A percentile compares a stretch with the other conserved stretches of the same genome.
Conservation (phyloP, 2,113 vertebrate species). For the Fulmarus glacialis region DNA sequence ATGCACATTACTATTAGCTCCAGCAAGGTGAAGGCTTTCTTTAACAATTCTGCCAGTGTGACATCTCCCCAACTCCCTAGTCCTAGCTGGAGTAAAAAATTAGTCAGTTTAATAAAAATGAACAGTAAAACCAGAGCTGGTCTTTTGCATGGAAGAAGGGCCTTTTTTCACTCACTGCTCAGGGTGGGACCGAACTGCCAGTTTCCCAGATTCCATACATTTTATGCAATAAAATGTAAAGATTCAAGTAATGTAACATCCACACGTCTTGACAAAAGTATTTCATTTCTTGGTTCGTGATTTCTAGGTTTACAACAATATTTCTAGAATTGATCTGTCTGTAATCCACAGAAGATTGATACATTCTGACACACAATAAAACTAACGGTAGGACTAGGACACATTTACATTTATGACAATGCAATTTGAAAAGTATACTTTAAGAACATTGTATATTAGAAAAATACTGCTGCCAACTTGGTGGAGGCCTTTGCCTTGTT, state of each 20-base stretch:
- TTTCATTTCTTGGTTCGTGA: neutral
- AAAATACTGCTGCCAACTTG: neutral
- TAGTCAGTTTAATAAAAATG: neutral
- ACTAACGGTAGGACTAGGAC: neutral
- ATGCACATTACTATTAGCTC: neutral
- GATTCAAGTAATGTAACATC: neutral
- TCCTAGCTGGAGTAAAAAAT: neutral
- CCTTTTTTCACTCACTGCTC: neutral
- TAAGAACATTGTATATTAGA: neutral
- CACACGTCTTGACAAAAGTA: neutral
- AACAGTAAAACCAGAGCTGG: neutral
- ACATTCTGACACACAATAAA: neutral
- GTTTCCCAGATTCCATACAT: neutral
- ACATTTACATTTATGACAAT: neutral
- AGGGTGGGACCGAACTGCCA: neutral
- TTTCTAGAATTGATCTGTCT: neutral
- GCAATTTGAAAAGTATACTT: neutral
- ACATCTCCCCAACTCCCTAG: neutral
- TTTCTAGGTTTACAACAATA: neutral
- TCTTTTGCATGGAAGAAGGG: neutral
- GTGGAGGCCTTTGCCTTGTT: neutral
- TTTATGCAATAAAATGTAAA: neutral
- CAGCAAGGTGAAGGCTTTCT: neutral
- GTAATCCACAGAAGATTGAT: neutral
- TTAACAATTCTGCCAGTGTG: neutral